Conservation (phyloP, 92 coral and sea anemone genomes). For the Actinernus sp. region DNA sequence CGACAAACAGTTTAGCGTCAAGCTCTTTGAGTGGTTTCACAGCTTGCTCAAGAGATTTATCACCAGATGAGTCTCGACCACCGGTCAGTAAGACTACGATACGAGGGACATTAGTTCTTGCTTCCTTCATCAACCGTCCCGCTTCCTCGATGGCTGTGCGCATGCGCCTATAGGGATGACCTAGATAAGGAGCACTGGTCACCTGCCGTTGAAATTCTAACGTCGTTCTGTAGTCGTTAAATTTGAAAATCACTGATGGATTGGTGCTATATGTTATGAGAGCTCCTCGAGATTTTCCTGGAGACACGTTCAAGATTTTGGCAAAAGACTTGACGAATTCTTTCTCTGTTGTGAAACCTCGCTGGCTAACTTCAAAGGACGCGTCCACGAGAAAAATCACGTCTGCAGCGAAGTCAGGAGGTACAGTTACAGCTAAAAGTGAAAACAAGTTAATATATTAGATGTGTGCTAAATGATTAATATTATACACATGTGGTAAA, state of each 20-base stretch:
- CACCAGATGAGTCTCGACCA: constrained; percentile 45
- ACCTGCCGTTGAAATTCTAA: constrained; percentile 32
- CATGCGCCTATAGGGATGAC: constrained; percentile 41
- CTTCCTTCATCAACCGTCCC: constrained; percentile 31
- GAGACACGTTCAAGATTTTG: constrained; percentile 60
- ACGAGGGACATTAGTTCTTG: constrained; percentile 65
- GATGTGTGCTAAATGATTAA: too few species aligned
- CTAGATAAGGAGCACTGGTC: constrained; percentile 43
- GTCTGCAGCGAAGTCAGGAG: constrained; percentile 31
- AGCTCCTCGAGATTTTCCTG: constrained; percentile 69
- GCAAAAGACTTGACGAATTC: constrained; percentile 72
- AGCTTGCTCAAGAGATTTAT: constrained; percentile 48
- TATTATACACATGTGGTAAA: too few species aligned
- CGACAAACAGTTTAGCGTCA: constrained; percentile 69
- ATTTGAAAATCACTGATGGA: constrained; percentile 31
- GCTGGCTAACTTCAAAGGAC: constrained; percentile 52
- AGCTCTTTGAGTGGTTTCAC: constrained; percentile 57
- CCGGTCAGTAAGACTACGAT: constrained; percentile 65
- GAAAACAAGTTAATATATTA: too few species aligned
- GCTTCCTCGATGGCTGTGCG: constrained; percentile 67
- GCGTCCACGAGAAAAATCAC: constrained; percentile 66
- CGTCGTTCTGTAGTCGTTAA: constrained; percentile 35
- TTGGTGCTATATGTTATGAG: constrained; percentile 65
- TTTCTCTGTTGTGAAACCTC: constrained; percentile 57
- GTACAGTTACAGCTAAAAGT: constrained; percentile 3